Percentiles rank a stretch among this genome's conserved stretches.
Conservation (phyloP, 2,888 invertebrate species). For the Camponotus fellah region DNA sequence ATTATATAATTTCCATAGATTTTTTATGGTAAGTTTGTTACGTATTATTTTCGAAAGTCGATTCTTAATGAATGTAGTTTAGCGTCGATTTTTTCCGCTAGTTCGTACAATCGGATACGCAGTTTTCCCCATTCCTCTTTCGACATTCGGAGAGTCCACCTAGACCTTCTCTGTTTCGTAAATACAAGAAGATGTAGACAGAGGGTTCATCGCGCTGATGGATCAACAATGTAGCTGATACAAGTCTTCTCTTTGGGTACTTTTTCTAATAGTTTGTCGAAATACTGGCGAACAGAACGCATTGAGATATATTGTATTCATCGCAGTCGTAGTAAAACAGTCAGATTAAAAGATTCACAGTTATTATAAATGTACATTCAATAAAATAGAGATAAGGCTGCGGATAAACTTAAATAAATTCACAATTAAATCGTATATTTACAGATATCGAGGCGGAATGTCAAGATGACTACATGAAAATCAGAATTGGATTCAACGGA, state of each 20-base stretch:
- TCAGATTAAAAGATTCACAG: background rate
- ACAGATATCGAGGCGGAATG: constrained; percentile 98
- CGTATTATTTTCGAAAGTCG: background rate
- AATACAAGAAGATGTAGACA: constrained; percentile 8
- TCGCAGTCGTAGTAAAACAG: background rate
- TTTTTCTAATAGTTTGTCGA: constrained; percentile 15
- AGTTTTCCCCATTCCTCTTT: constrained; percentile 34
- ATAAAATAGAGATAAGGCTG: background rate
- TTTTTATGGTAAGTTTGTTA: background rate
- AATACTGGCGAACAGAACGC: background rate
- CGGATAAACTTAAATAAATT: background rate
- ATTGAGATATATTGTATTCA: background rate
- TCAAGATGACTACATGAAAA: constrained; percentile 98
- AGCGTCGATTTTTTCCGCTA: background rate
- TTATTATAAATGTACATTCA: background rate
- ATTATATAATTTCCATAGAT: background rate
- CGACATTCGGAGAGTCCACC: constrained; percentile 32
- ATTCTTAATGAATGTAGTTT: background rate
- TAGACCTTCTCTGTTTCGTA: constrained; percentile 50
- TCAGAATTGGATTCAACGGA: constrained; percentile 96
- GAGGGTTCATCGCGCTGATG: constrained; percentile 18
- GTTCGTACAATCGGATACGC: background rate
- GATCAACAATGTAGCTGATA: constrained; percentile 40
- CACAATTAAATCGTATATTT: constrained; percentile 61
- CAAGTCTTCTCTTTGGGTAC: constrained; percentile 5